These are phyloP conservation scores for Poecilia velifera DNA, from an alignment of 2,797 vertebrate genomes.

Conservation along the genomic window DNA sequence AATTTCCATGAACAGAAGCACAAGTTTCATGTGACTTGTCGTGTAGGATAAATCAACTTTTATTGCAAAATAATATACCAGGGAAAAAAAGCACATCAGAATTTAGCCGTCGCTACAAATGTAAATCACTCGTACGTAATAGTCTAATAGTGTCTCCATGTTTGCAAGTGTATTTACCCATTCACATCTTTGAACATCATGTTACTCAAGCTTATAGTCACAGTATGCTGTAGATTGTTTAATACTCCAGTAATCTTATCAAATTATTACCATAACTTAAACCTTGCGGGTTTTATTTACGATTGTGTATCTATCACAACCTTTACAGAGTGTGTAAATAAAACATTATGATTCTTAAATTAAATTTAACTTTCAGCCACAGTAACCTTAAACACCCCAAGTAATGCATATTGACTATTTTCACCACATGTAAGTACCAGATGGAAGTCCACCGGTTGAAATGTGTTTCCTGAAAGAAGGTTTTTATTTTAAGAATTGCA, in stretches of 20 bases:
- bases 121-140: slow-evolving; percentile 69
- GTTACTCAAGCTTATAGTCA: slow-evolving; percentile 5
- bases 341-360: slow-evolving; percentile 34
- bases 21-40: background rate
- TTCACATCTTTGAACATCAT: slow-evolving; percentile 64
- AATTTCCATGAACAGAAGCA: background rate
- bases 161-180: slow-evolving; percentile 26
- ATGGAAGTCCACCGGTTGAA: slow-evolving; percentile 57
- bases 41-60: slow-evolving; percentile 62
- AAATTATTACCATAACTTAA: slow-evolving; percentile 25
- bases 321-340: slow-evolving; percentile 36
- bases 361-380: slow-evolving; percentile 50
- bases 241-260: slow-evolving; percentile 46
- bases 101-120: slow-evolving; percentile 66
- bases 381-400: slow-evolving; percentile 55
- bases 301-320: slow-evolving; percentile 11
- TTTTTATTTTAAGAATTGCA: slow-evolving; percentile 58
- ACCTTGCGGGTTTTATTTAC: slow-evolving; percentile 10
- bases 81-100: slow-evolving; percentile 66
- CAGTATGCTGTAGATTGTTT: slow-evolving; percentile 29
- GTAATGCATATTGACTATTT: slow-evolving; percentile 47
- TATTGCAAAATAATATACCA: slow-evolving; percentile 76
- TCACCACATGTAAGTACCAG: slow-evolving; percentile 54
- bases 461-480: slow-evolving; percentile 48
- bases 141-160: slow-evolving; percentile 60